Conservation (phyloP, 2,888 invertebrate genomes). For the Stenodema calcarata region DNA sequence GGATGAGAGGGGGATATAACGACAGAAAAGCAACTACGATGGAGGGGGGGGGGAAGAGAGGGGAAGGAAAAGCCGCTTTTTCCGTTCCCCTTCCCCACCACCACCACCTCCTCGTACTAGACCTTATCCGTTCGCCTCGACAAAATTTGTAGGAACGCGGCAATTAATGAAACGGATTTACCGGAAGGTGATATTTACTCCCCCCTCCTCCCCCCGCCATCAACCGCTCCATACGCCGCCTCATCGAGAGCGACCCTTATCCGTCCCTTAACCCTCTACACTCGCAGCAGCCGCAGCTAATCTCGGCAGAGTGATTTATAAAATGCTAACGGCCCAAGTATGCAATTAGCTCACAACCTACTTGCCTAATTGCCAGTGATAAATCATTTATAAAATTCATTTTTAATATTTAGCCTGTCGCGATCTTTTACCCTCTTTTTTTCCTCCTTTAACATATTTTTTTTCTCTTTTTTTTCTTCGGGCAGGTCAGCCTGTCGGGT, state of each 20-base stretch:
- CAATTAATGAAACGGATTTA: constrained; percentile 34
- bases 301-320: constrained; percentile 43
- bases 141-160: constrained; percentile 14
- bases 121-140: background rate
- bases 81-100: background rate
- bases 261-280: background rate
- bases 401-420: constrained; percentile 35
- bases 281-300: constrained; percentile 6
- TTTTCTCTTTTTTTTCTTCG: too few relatives aligned
- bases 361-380: constrained; percentile 45
- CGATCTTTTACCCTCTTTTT: background rate
- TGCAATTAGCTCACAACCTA: constrained; percentile 47
- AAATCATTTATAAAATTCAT: constrained; percentile 45
- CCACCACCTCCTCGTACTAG: background rate
- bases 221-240: too few relatives aligned
- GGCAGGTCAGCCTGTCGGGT: too few relatives aligned
- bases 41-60: background rate
- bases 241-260: background rate
- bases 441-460: background rate
- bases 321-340: constrained; percentile 46
- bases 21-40: too few relatives aligned
- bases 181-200: constrained; percentile 35
- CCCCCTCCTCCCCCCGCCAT: background rate
- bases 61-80: background rate
- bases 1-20: too few relatives aligned